phyloP scores from a whole-genome alignment of 2,113 vertebrate species.

The Phasianus colchicus region DNA sequence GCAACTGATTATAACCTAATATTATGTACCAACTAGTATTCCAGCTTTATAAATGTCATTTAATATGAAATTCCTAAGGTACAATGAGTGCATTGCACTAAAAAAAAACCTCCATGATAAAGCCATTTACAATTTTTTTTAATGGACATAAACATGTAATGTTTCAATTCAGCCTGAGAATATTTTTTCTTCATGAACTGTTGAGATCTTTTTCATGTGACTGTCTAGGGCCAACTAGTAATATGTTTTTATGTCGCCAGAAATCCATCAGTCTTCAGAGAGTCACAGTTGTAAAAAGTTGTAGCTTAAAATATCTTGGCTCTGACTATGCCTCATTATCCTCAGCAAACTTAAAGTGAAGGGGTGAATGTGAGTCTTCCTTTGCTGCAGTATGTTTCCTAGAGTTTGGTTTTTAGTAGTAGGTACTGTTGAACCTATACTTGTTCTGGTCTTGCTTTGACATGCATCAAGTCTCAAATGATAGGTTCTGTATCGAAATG shows the following conservation, averaged over 20 bases:
- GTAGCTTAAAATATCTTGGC: not conserved
- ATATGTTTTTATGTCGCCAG: not conserved
- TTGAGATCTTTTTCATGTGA: not conserved
- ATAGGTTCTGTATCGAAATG: not conserved
- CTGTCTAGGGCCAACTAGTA: not conserved
- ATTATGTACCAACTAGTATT: not conserved
- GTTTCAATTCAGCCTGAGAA: not conserved
- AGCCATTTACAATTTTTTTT: conserved; percentile 53
- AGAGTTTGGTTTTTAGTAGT: not conserved
- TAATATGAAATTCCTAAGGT: conserved; percentile 51
- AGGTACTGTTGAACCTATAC: not conserved
- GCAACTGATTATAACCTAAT: conserved; percentile 35
- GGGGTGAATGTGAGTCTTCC: not conserved
- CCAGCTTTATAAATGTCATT: conserved; percentile 44
- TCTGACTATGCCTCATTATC: not conserved
- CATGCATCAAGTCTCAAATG: not conserved
- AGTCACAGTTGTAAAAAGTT: not conserved
- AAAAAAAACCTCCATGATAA: conserved; percentile 20
- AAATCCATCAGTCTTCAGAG: not conserved
- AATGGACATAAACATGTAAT: conserved; percentile 27
- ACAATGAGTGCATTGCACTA: not conserved
- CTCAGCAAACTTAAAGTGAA: not conserved
- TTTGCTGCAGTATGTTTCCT: not conserved
- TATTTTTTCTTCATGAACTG: not conserved
- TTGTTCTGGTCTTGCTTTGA: not conserved